Percentiles rank a stretch among this genome's conserved stretches.
Evolutionary conservation across 1,140 invertebrate species (phyloP).

Genomic region (Cataglyphis hispanica): DNA sequence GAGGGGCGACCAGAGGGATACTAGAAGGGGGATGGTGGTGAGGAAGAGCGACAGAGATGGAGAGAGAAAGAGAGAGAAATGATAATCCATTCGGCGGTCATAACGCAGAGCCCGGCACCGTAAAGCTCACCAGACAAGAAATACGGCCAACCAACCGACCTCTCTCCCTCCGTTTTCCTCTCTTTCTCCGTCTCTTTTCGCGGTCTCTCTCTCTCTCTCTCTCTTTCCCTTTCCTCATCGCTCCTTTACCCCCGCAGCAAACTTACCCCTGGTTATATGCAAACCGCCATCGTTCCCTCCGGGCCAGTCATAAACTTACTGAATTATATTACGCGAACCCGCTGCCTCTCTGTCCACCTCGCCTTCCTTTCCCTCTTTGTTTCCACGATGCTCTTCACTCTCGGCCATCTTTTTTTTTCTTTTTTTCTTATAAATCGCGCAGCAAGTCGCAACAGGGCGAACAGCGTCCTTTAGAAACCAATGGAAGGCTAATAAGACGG

Average conservation of each 20-base stretch:
- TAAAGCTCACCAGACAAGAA: slow-evolving; percentile 87
- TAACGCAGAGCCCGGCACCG: slow-evolving; percentile 82
- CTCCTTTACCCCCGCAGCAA: slow-evolving; percentile 76
- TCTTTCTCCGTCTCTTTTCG: slow-evolving; percentile 65
- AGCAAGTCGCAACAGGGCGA: slow-evolving; percentile 50
- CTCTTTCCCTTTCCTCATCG: slow-evolving; percentile 53
- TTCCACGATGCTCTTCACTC: slow-evolving; percentile 52
- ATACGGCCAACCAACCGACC: slow-evolving; percentile 83
- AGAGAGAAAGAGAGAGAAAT: slow-evolving; percentile 80
- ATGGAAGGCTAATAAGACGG: slow-evolving; percentile 58
- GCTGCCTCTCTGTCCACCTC: slow-evolving; percentile 72
- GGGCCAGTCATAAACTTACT: slow-evolving; percentile 86
- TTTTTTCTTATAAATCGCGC: slow-evolving; percentile 57
- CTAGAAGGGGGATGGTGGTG: slow-evolving; percentile 55
- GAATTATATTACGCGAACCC: slow-evolving; percentile 86
- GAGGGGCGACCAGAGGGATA: slow-evolving; percentile 52
- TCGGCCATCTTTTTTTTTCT: slow-evolving; percentile 9
- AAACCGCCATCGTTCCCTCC: slow-evolving; percentile 84
- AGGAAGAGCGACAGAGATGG: slow-evolving; percentile 64
- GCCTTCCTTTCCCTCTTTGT: slow-evolving; percentile 62
- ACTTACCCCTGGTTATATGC: slow-evolving; percentile 86
- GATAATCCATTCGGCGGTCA: slow-evolving; percentile 86
- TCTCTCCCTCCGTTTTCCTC: slow-evolving; percentile 70
- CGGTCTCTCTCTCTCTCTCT: slow-evolving; percentile 57
- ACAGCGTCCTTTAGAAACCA: slow-evolving; percentile 52